Conservation (phyloP, 2,888 invertebrate genomes). For the Isotomurus palustris region DNA sequence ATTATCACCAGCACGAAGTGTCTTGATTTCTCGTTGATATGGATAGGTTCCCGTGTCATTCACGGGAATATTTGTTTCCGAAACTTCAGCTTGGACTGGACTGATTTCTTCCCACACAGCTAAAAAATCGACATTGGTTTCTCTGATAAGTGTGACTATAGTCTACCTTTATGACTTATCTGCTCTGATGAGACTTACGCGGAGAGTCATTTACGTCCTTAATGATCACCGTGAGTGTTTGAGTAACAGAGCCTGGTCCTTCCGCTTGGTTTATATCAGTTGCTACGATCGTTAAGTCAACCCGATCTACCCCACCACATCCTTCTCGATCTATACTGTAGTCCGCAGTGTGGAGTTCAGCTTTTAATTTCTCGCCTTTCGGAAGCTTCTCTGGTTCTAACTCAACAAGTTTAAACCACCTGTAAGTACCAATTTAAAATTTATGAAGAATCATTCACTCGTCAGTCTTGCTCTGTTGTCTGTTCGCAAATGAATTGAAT, state of each 20-base stretch:
- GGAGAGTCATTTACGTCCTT: slow-evolving; percentile 48
- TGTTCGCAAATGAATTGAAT: too few species aligned
- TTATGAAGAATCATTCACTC: too few species aligned
- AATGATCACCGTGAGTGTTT: slow-evolving; percentile 28
- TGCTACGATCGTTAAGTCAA: slow-evolving; percentile 46
- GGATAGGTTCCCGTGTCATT: slow-evolving; percentile 10
- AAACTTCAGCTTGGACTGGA: background rate
- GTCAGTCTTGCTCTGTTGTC: too few species aligned
- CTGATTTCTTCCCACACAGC: slow-evolving; percentile 14
- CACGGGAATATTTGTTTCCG: slow-evolving; percentile 7
- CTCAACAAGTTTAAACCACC: slow-evolving; percentile 12
- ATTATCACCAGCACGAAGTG: slow-evolving; percentile 57
- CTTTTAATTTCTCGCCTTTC: background rate
- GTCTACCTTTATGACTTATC: background rate
- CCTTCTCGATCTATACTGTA: slow-evolving; percentile 18
- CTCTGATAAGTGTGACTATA: background rate
- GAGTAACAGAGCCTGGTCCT: background rate
- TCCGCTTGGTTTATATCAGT: slow-evolving; percentile 16
- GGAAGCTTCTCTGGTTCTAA: background rate
- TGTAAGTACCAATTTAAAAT: background rate
- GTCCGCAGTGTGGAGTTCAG: slow-evolving; percentile 10
- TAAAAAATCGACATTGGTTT: slow-evolving; percentile 2
- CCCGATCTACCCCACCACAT: slow-evolving; percentile 28
- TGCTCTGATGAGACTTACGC: slow-evolving; percentile 16
- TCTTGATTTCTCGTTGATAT: slow-evolving; percentile 34